Percentiles rank a stretch among this genome's conserved stretches.
Evolutionary conservation across 2,888 invertebrate species (phyloP).

Genomic region (Rotaria sp.): DNA sequence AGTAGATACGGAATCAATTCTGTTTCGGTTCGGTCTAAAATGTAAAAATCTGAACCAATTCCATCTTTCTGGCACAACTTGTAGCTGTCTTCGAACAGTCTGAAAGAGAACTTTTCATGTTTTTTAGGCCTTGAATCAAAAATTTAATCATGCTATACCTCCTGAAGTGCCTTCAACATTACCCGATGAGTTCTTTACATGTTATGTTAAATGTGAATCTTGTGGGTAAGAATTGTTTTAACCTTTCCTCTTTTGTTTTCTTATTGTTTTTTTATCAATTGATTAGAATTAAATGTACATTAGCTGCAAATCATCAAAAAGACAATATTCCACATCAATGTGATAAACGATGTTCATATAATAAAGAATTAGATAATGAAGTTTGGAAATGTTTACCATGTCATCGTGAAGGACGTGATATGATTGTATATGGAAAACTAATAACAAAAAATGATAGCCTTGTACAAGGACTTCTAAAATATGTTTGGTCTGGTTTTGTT

Average conservation of each 20-base stretch:
- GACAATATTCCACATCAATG: slow-evolving; percentile 49
- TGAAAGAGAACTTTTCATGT: too few species aligned
- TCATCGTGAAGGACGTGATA: slow-evolving; percentile 61
- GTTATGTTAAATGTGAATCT: slow-evolving; percentile 66
- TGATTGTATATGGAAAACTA: slow-evolving; percentile 61
- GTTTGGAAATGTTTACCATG: slow-evolving; percentile 58
- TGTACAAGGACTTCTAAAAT: slow-evolving; percentile 67
- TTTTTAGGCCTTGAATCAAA: slow-evolving; percentile 64
- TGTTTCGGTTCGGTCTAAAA: too few species aligned
- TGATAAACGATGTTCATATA: slow-evolving; percentile 59
- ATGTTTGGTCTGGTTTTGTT: slow-evolving; percentile 65
- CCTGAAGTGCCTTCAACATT: slow-evolving; percentile 57
- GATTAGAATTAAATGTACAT: slow-evolving; percentile 49
- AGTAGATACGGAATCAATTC: too few species aligned
- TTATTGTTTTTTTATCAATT: neutral
- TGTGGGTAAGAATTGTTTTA: slow-evolving; percentile 60
- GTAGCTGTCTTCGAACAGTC: too few species aligned
- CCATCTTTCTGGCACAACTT: too few species aligned
- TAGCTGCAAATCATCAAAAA: slow-evolving; percentile 54
- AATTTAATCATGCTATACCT: slow-evolving; percentile 60
- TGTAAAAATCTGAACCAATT: too few species aligned
- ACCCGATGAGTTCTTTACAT: slow-evolving; percentile 73
- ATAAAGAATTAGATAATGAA: slow-evolving; percentile 67
- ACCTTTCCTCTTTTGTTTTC: neutral
- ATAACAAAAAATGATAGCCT: slow-evolving; percentile 58